These are phyloP conservation scores for Gobio gobio DNA, from an alignment of 2,113 vertebrate genomes.

Conservation along the genomic window DNA sequence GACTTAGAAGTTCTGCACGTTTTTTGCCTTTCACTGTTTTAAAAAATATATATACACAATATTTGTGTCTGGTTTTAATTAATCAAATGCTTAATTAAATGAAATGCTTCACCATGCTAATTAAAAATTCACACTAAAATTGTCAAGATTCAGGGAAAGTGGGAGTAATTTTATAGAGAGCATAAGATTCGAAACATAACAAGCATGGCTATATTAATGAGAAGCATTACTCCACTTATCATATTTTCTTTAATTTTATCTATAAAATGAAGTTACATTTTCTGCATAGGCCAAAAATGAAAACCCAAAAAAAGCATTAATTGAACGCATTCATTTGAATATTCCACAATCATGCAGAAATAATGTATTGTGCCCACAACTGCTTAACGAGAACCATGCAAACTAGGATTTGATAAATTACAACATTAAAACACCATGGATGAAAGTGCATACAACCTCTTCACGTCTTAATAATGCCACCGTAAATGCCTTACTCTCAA, in stretches of 20 bases:
- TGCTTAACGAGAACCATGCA: background rate
- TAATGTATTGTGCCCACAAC: conserved; percentile 12
- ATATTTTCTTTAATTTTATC: conserved; percentile 2
- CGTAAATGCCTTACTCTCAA: conserved; percentile 33
- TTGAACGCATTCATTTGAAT: conserved; percentile 24
- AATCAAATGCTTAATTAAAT: background rate
- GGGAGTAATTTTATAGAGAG: conserved; percentile 23
- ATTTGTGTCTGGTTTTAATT: background rate
- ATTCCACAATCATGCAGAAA: conserved; percentile 13
- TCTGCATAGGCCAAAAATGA: conserved; percentile 21
- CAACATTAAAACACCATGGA: conserved; percentile 9
- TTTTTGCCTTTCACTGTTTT: background rate
- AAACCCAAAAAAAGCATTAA: background rate
- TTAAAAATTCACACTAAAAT: conserved; percentile 23
- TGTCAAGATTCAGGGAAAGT: conserved; percentile 2
- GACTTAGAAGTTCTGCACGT: background rate
- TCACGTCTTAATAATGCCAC: background rate
- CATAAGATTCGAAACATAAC: background rate
- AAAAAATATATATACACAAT: background rate
- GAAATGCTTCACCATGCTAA: background rate
- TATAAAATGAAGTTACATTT: background rate
- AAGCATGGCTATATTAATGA: background rate
- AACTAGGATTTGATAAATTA: conserved; percentile 26
- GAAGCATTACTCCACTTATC: conserved; percentile 3
- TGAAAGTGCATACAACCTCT: conserved; percentile 13